A percentile compares a stretch with the other conserved stretches of the same genome.
These are phyloP conservation scores for Caradrina clavipalpis DNA, from an alignment of 2,888 invertebrate genomes.

Conservation along the genomic window DNA sequence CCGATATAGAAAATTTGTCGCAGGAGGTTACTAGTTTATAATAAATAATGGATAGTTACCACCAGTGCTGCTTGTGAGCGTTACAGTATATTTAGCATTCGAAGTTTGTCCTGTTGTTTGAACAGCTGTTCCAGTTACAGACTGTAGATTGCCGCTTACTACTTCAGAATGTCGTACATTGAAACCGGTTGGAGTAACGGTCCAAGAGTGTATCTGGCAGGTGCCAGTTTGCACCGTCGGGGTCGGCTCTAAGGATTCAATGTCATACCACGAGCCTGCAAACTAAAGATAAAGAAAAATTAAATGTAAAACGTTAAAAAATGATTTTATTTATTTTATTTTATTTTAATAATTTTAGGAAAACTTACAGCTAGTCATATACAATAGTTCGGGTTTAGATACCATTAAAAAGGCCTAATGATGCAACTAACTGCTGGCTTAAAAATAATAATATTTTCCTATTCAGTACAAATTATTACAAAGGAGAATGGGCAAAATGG, in stretches of 20 bases:
- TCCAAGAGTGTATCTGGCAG: conserved; percentile 1
- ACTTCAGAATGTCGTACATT: conserved; percentile 14
- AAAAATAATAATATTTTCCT: no score
- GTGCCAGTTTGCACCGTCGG: conserved; percentile 12
- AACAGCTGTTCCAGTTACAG: background rate
- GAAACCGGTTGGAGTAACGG: background rate
- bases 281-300: conserved; percentile 8
- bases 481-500: no score
- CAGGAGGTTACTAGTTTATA: no score
- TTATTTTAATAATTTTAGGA: no score
- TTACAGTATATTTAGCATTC: conserved; percentile 9
- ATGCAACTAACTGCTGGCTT: no score
- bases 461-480: no score
- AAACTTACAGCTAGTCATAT: no score
- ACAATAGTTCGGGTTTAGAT: no score
- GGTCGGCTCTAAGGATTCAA: conserved; percentile 18
- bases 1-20: no score
- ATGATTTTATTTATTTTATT: no score
- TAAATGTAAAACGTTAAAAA: background rate
- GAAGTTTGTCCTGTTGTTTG: fast-evolving
- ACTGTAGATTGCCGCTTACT: fast-evolving
- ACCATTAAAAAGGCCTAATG: no score
- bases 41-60: conserved; percentile 24
- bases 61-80: background rate
- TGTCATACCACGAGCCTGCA: conserved; percentile 28